Evolutionary conservation across 2,888 invertebrate species (phyloP), one percentile per base, ranked within the genome.

Genomic region (Hypolimnas misippus): DNA sequence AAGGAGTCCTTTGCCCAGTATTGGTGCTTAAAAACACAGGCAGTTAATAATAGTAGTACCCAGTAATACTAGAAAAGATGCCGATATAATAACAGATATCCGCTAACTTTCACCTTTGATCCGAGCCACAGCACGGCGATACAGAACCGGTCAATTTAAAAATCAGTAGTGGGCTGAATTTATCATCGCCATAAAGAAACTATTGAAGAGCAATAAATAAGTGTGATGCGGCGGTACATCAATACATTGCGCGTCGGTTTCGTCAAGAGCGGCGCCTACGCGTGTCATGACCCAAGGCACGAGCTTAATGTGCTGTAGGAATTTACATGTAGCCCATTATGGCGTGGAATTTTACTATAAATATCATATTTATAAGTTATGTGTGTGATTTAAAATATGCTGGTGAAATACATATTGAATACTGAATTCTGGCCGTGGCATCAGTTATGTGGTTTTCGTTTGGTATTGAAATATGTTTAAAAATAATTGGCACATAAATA

Each of bases 151-250:
- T 69, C 67, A 69, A 67, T 59, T 62, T 63, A 67, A 75, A 71
- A 72, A 69, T 74, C 77, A 76, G 80, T 75, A 71, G 71, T 68
- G 61, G 69, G 70, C 67, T 63, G 70, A 67, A 70, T 72, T 72
- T 78, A 76, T 76, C 75, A 70, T 66, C 67, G 67, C 68, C 70
- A 76, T 83, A 81, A 81, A 82, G 74, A 76, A 76, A 73, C 52
- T 74, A 76, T 75, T 69, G 75, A 72, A 73, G 70, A 73, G 74
- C 76, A 81, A 85, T 84, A 82, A 83, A 84, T 81, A 84, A 75
- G 74, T 74, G 76, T 76, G 75, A 78, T 78, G 74, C 73, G 75
- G 70, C 71, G 67, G 79, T 85, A 78, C 78, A 79, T 83, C 82
- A 81, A 81, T 79, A 80, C 79, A 77, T 77, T 69, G 75, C 76